Evolutionary conservation across 2,113 vertebrate genomes (phyloP).

Genomic region (Circaetus cinerascens): DNA sequence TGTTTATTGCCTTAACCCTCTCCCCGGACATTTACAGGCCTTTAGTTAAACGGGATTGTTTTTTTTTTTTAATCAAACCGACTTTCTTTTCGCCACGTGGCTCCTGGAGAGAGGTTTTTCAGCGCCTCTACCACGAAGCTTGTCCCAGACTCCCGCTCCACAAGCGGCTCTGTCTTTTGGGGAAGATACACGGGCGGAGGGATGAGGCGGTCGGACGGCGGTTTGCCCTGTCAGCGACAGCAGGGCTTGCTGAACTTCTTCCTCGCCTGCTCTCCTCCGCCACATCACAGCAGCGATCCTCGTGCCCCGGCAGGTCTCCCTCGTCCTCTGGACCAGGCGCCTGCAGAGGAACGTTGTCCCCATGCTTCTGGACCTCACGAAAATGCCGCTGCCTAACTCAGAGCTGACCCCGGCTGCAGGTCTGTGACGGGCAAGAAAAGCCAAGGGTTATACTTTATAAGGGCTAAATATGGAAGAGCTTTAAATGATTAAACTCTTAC

Average conservation of each 20-base stretch:
- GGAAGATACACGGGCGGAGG: background rate
- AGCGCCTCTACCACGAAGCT: background rate
- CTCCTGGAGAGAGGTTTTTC: background rate
- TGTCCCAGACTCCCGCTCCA: background rate
- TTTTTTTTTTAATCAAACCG: background rate
- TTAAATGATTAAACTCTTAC: background rate
- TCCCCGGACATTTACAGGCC: background rate
- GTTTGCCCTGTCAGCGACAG: background rate
- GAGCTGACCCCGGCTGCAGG: background rate
- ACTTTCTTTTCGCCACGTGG: background rate
- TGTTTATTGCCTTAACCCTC: background rate
- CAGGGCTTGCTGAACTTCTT: background rate
- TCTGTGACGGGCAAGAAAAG: background rate
- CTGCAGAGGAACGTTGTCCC: background rate
- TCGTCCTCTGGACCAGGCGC: background rate
- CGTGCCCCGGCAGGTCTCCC: rapidly evolving
- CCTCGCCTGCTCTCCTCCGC: background rate
- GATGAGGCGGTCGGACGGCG: background rate
- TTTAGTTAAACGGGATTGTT: background rate
- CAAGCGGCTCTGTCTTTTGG: background rate
- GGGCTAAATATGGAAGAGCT: background rate
- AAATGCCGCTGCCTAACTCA: background rate
- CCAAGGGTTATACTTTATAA: background rate
- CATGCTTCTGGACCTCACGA: background rate
- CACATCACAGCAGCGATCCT: background rate